These are phyloP conservation scores for Acanthurus leucopareius DNA, from an alignment of 2,797 vertebrate genomes.

Conservation along the genomic window DNA sequence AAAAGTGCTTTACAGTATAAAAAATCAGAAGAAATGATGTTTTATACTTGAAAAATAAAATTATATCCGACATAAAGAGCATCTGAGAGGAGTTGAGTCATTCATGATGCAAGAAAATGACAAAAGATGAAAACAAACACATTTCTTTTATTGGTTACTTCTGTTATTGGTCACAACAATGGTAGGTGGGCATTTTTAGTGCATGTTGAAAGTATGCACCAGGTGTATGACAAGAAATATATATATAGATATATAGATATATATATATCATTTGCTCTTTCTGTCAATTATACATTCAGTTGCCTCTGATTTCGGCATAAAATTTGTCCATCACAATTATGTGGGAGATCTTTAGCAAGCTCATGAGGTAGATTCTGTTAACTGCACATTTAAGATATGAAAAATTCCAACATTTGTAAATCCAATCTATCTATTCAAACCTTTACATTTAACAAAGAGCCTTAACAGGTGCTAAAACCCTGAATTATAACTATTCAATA, in stretches of 20 bases:
- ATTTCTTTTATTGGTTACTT: constrained; percentile 63
- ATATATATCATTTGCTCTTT: neutral
- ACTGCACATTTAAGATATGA: constrained; percentile 49
- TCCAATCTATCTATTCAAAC: constrained; percentile 40
- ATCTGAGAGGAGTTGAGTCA: neutral
- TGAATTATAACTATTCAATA: constrained; percentile 20
- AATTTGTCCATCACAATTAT: constrained; percentile 15
- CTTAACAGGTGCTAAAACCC: constrained; percentile 2
- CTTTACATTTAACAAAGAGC: constrained; percentile 30
- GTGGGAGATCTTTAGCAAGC: constrained; percentile 36
- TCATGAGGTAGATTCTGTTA: constrained; percentile 79
- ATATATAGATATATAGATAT: neutral
- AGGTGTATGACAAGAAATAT: constrained; percentile 17
- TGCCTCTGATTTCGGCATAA: constrained; percentile 39
- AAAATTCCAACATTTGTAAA: constrained; percentile 36
- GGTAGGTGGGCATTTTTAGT: constrained; percentile 10
- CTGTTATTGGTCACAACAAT: constrained; percentile 33
- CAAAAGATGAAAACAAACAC: constrained; percentile 30
- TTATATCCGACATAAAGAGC: too few relatives aligned
- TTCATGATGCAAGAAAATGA: constrained; percentile 4
- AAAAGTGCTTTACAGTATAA: too few relatives aligned
- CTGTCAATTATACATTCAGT: constrained; percentile 56
- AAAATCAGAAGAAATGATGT: too few relatives aligned
- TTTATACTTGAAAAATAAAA: too few relatives aligned
- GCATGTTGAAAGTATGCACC: constrained; percentile 27